Evolutionary conservation across 1,140 invertebrate species (phyloP), one percentile per base, ranked within the genome.

Genomic region (Polypedilum pembai): DNA sequence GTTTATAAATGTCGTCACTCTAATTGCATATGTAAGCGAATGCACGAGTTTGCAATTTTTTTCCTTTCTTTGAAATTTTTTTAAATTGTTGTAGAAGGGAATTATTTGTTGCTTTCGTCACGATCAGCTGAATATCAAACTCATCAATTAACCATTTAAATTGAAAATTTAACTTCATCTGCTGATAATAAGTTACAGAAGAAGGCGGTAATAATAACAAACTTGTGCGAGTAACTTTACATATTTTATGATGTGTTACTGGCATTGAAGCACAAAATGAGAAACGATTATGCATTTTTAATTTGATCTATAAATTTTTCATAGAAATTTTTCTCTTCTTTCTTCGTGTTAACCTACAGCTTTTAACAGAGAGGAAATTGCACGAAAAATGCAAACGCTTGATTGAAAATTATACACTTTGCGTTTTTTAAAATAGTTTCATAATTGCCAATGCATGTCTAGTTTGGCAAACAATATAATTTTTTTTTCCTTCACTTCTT

Each of bases 191-290:
- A 33, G 2, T 33, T 33, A 33, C 24, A 33, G 24, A 33, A n/a
- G n/a, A n/a, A 33, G 24, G 24, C 24, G 1, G 24, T 33, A 33
- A 33, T 33, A 33, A 33, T 33, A 33, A 33, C 24, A 33, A 33
- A 33, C 5, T 33, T 1, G 45, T n/a, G 45, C n/a, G 45, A 56
- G 45, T 56, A 56, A n/a, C 45, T 56, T 56, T 56, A 56, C 45
- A 56, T 56, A 56, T 56, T 56, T 56, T 56, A 56, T 56, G 45
- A 56, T 56, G 45, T 56, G 45, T 56, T 56, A 56, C n/a, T n/a
- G 4, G 12, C n/a, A n/a, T 15, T 56, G 12, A n/a, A 56, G 45
- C 12, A 56, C n/a, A 56, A 56, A 56, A 33, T 33, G 24, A 33
- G 24, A 33, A 33, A 33, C 45, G 45, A n/a, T 56, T 56, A 56